These are phyloP conservation scores for Actinia tenebrosa DNA, from an alignment of 64 coral and sea anemone genomes.

Conservation along the genomic window DNA sequence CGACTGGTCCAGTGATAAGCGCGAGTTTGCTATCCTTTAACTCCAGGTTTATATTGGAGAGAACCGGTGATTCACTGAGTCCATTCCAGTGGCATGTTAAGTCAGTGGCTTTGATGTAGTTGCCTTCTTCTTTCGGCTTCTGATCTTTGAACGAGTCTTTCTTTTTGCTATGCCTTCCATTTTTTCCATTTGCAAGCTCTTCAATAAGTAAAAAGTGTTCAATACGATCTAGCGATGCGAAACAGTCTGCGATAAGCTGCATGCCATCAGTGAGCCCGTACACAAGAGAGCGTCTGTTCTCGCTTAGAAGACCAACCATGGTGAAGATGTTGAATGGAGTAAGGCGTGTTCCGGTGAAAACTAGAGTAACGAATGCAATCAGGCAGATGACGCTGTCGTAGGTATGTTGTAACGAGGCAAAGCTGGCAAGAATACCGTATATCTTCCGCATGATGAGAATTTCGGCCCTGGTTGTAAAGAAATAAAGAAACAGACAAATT, in stretches of 20 bases:
- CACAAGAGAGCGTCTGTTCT: slow-evolving; percentile 85
- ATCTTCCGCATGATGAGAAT: slow-evolving; percentile 75
- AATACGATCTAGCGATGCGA: slow-evolving; percentile 88
- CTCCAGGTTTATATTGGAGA: slow-evolving; percentile 64
- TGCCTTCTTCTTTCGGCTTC: not conserved
- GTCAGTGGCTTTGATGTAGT: slow-evolving; percentile 10
- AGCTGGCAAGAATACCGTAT: slow-evolving; percentile 83
- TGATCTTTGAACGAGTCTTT: not conserved
- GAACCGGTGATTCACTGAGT: slow-evolving; percentile 56
- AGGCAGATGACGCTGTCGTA: slow-evolving; percentile 93
- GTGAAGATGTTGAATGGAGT: slow-evolving; percentile 94
- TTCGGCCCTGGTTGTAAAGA: slow-evolving; percentile 37
- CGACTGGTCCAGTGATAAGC: slow-evolving; percentile 83
- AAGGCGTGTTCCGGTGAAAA: slow-evolving; percentile 80
- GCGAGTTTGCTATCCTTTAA: slow-evolving; percentile 41
- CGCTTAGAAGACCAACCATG: slow-evolving; percentile 86
- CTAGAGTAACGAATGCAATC: slow-evolving; percentile 84
- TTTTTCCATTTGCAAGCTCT: slow-evolving; percentile 54
- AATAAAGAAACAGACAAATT: not conserved
- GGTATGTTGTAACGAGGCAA: slow-evolving; percentile 84
- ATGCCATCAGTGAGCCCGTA: slow-evolving; percentile 89
- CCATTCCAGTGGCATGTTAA: slow-evolving; percentile 90
- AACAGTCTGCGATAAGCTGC: slow-evolving; percentile 92
- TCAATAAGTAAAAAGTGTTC: slow-evolving; percentile 83
- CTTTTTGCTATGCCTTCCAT: not conserved